Evolutionary conservation across 2,113 vertebrate species (phyloP), one percentile per base, ranked within the genome.

Genomic region (Coturnix japonica): DNA sequence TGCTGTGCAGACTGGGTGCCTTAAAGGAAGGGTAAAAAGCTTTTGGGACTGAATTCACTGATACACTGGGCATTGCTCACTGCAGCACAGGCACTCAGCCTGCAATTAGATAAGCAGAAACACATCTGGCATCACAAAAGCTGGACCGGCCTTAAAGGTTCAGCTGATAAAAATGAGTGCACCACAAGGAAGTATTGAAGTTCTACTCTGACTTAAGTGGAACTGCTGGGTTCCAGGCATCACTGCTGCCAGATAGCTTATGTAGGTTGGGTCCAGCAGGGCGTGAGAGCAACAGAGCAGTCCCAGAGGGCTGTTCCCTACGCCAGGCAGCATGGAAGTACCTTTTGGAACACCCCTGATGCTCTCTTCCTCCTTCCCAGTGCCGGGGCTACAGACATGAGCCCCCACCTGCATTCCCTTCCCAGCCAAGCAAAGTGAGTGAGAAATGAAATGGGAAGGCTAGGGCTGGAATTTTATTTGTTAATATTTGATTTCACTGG

Each of bases 111-210:
- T 44, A 59, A 65, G 28, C 49, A 66, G 76, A 80, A 35, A 21
- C 56, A 65, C 61, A 81, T 63, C 80, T 95, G 88, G 80, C 61
- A 31, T 35, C 73, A 16, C 51, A 59, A 93, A 86, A 93, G 41
- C 76, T 84, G 82, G 71, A 51, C 14, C 8, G 41, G 75, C 61
- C 35, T 84, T 23, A 81, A 33, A 83, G 67, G 20, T 69, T 82
- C 51, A 5, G 15, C 44, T 35, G 91, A 59, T 61, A 78, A 64
- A 70, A 35, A 21, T 7, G 46, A 85, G 31, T 8, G 21, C 25
- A 21, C 67, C 60, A n/a, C n/a, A 47, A 72, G 60, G 74, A 71
- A 70, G 54, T 75, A 49, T 18, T 59, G 31, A 80, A 72, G 28
- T 16, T n/a, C 11, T 16, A 6, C 73, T 39, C 28, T 26, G 30